Evolutionary conservation across 1,140 invertebrate genomes (phyloP), one percentile per base, ranked within the genome.

Genomic region (Forficula auricularia): DNA sequence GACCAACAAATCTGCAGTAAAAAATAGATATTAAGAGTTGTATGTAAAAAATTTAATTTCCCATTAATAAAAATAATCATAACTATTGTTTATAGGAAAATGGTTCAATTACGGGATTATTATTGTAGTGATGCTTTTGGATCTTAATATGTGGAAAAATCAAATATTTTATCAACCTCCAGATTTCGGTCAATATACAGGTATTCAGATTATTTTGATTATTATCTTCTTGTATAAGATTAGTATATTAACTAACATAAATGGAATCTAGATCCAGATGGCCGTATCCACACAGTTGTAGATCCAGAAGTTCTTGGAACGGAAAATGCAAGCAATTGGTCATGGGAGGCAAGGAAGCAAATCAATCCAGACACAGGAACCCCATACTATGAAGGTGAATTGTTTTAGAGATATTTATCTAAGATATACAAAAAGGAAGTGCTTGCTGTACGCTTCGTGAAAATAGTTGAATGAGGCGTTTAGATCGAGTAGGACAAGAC

Each of bases 91-190:
- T 55, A 0, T 49, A 69, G 69, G 69, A 8, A 72, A 72, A 57
- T 72, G 70, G 70, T 71, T 72, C 55, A 71, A 70, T 49, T 72
- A 72, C 53, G 67, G 68, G 32, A 65, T 72, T 32, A 63, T 72
- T 19, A 67, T 70, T 40, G 50, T 70, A 43, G 68, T 72, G 3
- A 68, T 71, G 59, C 57, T 71, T 22, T 57, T 71, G 8, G 70
- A 72, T 52, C 49, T 72, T 32, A 72, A 71, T 54, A 72, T 71
- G 68, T 72, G 68, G 70, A 71, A 71, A 51, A 72, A 71, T 53
- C 68, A 72, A 55, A 66, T 71, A 19, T 70, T 70, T 49, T 72
- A 70, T 45, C 43, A 47, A 31, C 69, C 69, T 1, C 54, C 50
- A 40, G 62, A 66, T 43, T 71, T 64, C 49, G 69, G 67, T 9